Percentiles rank a stretch among this genome's conserved stretches.
phyloP scores from a whole-genome alignment of 1,140 invertebrate species.

The Drosophila murphyi region DNA sequence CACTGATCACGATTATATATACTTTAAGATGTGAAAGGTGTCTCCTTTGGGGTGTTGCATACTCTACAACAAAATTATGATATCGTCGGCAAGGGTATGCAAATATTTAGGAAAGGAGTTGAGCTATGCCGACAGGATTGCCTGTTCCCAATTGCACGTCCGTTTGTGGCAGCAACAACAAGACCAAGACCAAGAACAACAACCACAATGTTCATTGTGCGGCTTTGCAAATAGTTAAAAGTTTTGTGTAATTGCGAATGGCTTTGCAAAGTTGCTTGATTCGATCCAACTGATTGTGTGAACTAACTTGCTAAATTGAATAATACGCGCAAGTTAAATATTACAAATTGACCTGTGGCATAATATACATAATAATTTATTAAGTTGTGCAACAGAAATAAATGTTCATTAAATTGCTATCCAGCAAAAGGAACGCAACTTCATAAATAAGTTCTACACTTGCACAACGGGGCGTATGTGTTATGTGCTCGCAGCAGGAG shows the following conservation, averaged over 20 bases:
- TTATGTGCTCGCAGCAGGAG: conserved; percentile 43
- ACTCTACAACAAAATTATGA: background rate
- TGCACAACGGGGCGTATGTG: conserved; percentile 39
- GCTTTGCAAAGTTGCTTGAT: conserved; percentile 6
- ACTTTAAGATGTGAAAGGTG: no score
- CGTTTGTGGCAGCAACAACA: background rate
- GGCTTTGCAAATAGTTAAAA: background rate
- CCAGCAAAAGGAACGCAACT: conserved; percentile 7
- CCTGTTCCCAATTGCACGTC: background rate
- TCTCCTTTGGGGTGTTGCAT: background rate
- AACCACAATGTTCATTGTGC: background rate
- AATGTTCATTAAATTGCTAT: conserved; percentile 68
- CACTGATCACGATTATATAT: no score
- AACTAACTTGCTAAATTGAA: background rate
- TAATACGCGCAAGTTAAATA: background rate
- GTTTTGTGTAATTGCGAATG: conserved; percentile 14
- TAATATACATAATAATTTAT: conserved; percentile 1
- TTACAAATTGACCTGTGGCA: background rate
- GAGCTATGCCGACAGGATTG: background rate
- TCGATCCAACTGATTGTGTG: background rate
- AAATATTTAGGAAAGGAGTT: background rate
- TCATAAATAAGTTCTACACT: conserved; percentile 62
- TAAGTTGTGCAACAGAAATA: conserved; percentile 47
- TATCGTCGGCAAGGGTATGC: background rate
- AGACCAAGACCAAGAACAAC: background rate